Evolutionary conservation across 1,140 invertebrate genomes (phyloP).

Genomic region (Anastrepha ludens): DNA sequence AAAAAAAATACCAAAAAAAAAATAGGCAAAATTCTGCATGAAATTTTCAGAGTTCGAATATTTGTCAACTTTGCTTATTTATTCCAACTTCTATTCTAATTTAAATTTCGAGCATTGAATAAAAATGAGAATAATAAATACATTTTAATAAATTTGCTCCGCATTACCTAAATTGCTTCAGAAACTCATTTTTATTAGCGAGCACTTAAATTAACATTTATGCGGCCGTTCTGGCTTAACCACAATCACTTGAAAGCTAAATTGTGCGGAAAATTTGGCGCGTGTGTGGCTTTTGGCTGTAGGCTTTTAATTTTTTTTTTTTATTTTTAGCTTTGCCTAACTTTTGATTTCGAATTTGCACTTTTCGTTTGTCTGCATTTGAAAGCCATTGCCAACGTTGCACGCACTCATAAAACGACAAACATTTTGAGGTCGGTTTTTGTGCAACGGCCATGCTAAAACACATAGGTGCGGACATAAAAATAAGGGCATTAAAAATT

Average conservation of each 20-base stretch:
- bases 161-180: not conserved
- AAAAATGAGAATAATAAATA: not conserved
- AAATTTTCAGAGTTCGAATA: too few species aligned
- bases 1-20: too few species aligned
- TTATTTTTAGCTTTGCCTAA: not conserved
- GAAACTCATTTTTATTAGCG: not conserved
- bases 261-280: constrained; percentile 37
- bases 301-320: not conserved
- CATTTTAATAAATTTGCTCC: not conserved
- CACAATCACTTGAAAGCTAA: not conserved
- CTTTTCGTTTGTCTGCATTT: not conserved
- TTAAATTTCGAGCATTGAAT: not conserved
- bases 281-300: not conserved
- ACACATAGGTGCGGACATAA: too few species aligned
- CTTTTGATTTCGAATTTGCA: not conserved
- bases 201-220: not conserved
- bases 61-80: too few species aligned
- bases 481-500: too few species aligned
- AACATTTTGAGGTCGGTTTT: not conserved
- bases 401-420: not conserved
- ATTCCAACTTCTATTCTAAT: too few species aligned
- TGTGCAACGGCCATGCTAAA: too few species aligned
- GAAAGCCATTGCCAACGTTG: not conserved
- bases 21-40: too few species aligned
- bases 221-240: not conserved